A percentile compares a stretch with the other conserved stretches of the same genome.
Conservation (phyloP, 2,797 vertebrate genomes). For the Phrynocephalus vlangalii region DNA sequence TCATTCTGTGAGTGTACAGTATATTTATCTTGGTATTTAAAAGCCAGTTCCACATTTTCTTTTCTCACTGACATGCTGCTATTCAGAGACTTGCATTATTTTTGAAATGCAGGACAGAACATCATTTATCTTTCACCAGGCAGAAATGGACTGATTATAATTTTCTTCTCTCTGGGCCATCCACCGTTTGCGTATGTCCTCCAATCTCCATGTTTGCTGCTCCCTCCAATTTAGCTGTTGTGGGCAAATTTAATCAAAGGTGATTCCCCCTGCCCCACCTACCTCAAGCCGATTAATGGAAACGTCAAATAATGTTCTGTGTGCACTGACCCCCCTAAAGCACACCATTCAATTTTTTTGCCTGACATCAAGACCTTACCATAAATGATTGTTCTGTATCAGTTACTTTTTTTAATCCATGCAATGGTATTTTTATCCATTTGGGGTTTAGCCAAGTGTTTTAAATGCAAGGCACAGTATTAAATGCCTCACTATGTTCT, state of each 20-base stretch:
- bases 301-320: constrained; percentile 37
- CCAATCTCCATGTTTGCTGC: background rate
- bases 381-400: constrained; percentile 29
- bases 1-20: background rate
- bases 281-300: constrained; percentile 14
- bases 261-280: constrained; percentile 16
- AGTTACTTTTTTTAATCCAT: constrained; percentile 40
- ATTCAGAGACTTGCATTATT: constrained; percentile 8
- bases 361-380: constrained; percentile 19
- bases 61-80: background rate
- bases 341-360: constrained; percentile 45
- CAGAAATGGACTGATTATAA: constrained; percentile 21
- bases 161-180: constrained; percentile 13
- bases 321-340: background rate
- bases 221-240: constrained; percentile 7
- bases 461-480: background rate
- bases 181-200: constrained; percentile 1
- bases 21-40: background rate
- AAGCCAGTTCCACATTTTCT: background rate
- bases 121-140: constrained; percentile 1
- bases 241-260: constrained; percentile 39
- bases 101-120: background rate
- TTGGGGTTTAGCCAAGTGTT: constrained; percentile 13
- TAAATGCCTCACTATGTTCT: background rate
- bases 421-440: constrained; percentile 25